These are phyloP conservation scores for Protophormia terraenovae DNA, from an alignment of 2,888 invertebrate species.

Conservation along the genomic window DNA sequence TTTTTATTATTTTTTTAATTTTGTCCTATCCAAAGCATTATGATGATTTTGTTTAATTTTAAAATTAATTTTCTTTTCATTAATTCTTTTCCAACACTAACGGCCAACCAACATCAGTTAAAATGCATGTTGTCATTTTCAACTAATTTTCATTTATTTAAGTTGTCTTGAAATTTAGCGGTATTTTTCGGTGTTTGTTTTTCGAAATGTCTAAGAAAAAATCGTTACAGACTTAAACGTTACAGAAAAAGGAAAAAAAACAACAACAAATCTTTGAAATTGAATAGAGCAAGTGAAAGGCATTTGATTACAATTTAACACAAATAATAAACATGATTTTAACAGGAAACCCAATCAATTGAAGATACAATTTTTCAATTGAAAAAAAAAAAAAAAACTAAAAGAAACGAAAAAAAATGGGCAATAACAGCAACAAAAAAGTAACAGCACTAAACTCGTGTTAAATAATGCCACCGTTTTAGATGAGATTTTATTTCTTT, in stretches of 20 bases:
- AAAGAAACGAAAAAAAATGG: constrained; percentile 13
- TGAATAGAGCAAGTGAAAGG: constrained; percentile 65
- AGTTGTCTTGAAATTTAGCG: constrained; percentile 42
- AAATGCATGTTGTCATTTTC: constrained; percentile 49
- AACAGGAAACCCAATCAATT: constrained; percentile 67
- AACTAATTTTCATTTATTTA: constrained; percentile 55
- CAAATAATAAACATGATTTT: constrained; percentile 66
- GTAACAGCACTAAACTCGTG: constrained; percentile 53
- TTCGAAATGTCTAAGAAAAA: constrained; percentile 14
- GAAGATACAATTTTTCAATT: constrained; percentile 66
- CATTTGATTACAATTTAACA: constrained; percentile 66
- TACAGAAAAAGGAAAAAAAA: background rate
- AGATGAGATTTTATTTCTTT: background rate
- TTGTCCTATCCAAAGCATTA: too few relatives aligned
- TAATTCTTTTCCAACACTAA: too few relatives aligned
- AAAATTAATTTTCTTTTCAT: too few relatives aligned
- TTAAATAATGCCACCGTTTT: constrained; percentile 64
- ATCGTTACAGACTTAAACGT: constrained; percentile 4
- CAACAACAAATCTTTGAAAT: constrained; percentile 33
- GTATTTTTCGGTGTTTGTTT: constrained; percentile 31
- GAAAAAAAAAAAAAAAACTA: background rate
- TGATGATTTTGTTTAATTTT: too few relatives aligned
- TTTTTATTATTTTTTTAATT: too few relatives aligned
- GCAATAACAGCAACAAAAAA: background rate
- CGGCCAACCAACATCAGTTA: constrained; percentile 15